phyloP scores from a whole-genome alignment of 1,140 invertebrate genomes.

The Trachymyrmex cornetzi region DNA sequence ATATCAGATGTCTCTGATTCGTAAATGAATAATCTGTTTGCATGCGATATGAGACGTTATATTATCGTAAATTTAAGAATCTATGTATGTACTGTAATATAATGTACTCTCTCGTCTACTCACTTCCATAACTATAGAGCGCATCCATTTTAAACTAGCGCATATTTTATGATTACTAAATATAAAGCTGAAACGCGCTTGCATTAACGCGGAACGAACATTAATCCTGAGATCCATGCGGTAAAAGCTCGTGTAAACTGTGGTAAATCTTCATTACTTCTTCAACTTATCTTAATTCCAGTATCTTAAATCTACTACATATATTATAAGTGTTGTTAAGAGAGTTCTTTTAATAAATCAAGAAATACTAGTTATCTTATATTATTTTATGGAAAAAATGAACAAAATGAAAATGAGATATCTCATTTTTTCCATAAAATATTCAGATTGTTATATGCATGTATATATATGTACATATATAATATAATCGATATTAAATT shows the following conservation, averaged over 20 bases:
- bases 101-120: background rate
- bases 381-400: background rate
- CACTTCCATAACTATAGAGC: background rate
- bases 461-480: background rate
- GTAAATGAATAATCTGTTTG: background rate
- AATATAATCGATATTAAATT: background rate
- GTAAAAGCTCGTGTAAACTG: background rate
- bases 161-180: slow-evolving; percentile 43
- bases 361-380: background rate
- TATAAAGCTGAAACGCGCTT: slow-evolving; percentile 23
- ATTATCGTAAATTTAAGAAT: background rate
- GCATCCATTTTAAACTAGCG: background rate
- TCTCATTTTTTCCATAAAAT: background rate
- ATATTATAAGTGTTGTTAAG: background rate
- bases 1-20: no score
- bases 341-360: slow-evolving; percentile 18
- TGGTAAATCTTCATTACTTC: slow-evolving; percentile 34
- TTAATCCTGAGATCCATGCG: slow-evolving; percentile 36
- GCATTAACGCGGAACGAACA: slow-evolving; percentile 23
- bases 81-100: background rate
- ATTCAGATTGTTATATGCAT: background rate
- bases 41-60: background rate
- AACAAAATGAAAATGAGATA: background rate
- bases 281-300: slow-evolving; percentile 29
- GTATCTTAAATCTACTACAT: slow-evolving; percentile 6